Base-by-base conservation (phyloP, 2,113 vertebrate species). In the Eretmochelys imbricata region DNA sequence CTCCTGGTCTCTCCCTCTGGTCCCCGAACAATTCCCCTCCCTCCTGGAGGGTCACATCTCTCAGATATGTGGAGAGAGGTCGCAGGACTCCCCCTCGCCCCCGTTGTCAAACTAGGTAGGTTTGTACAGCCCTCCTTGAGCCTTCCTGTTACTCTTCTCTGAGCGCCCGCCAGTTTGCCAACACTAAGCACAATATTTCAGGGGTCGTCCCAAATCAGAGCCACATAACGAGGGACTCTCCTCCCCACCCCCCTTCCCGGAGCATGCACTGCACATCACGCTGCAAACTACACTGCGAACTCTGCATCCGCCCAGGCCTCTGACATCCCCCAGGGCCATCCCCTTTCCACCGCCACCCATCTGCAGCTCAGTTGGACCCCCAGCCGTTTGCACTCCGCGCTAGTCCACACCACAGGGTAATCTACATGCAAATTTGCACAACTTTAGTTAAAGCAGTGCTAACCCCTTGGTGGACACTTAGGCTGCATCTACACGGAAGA, bases 251-350 rank as follows among this genome's bases (percentile, higher is more conserved):
- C 19, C 19, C 16, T 17, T 7, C 46, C 0, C 8, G 48, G 48
- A 69, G 65, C 8, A 4, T 6, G 29, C 22, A 9, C 29, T 0
- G 0, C n/a, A 48, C 10, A 85, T 76, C 50, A 8, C 1, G 0
- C 53, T 50, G 62, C 10, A 87, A 49, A 89, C 65, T 38, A 8
- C 1, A 0, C 53, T 50, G 55, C 12, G 88, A 49, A 89, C 65
- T 20, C 65, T 9, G 8, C 35, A n/a, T 69, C 16, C 4, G 10
- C 57, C 7, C 0, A 16, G 35, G 31, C 31, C 62, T 65, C 62
- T 69, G 62, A n/a, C 35, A n/a, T n/a, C 62, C 16, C 35, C 42
- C 1, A 0, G 35, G 0, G 0, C 12, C 48, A 86, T 11, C 65
- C 50, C 16, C 3, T 5, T 4, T n/a, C 31, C 53, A 35, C 54